Base-by-base conservation (phyloP, 2,797 vertebrate species). In the Phoebastria nigripes region DNA sequence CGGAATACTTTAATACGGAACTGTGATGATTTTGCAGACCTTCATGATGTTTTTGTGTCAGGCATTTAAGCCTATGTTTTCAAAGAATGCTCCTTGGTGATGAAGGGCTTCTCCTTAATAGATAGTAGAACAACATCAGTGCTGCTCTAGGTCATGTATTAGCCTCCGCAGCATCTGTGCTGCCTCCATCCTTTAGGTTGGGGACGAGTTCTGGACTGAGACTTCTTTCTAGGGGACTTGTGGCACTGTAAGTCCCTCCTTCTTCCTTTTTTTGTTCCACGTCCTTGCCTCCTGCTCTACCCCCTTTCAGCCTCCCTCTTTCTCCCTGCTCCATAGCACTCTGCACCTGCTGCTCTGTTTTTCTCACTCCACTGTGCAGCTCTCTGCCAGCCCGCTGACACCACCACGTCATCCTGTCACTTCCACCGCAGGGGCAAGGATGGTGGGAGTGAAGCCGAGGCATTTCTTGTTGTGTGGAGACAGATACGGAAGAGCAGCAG, bases 401-500 rank as follows among this genome's bases (percentile, higher is more conserved):
- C 55, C 54, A 56, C 26, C 9, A 1, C 0, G 0, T 80, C 29
- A 28, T 47, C 25, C 42, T 70, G 42, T 42, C 51, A 62, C 39
- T 70, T 58, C 24, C 39, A 51, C 21, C 35, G 25, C 76, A 83
- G 65, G 63, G 52, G 21, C n/a, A 83, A 76, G 35, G 59, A 58
- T 18, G 13, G 55, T 62, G 42, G 52, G 61, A 83, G 56, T 33
- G 39, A 86, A 67, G 22, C 59, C 1, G 4, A 78, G 17, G 31
- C 0, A 0, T 56, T 84, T 78, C 47, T 66, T 52, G 6, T 21
- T 73, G 28, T 33, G 11, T 66, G n/a, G 14, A 51, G 42, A 51
- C 0, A 0, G 39, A 67, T 2, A 15, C 0, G 5, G 37, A 82
- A 87, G n/a, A 67, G n/a, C 37, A 67, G 41, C 1, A 3, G n/a